phyloP scores from a whole-genome alignment of 1,140 invertebrate genomes.

The Drosophila orosa region DNA sequence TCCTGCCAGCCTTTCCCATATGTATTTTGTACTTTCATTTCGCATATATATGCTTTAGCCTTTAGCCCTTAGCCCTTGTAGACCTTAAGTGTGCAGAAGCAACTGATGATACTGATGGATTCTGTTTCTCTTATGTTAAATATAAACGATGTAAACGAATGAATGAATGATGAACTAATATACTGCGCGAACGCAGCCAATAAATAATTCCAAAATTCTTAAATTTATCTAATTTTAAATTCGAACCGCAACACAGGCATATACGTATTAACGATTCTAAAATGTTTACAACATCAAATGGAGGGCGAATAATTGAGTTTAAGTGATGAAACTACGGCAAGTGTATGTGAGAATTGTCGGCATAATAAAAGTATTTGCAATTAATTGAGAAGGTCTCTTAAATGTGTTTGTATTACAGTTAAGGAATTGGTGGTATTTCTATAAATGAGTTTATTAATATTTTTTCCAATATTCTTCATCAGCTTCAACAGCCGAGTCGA shows the following conservation, averaged over 20 bases:
- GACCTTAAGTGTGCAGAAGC: constrained; percentile 50
- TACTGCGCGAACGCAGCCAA: constrained; percentile 56
- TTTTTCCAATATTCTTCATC: no score
- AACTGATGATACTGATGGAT: constrained; percentile 47
- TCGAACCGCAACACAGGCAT: constrained; percentile 39
- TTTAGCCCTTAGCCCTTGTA: constrained; percentile 37
- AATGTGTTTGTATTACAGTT: background rate
- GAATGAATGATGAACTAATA: constrained; percentile 53
- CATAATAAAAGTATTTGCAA: constrained; percentile 47
- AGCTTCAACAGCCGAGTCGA: no score
- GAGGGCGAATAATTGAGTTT: constrained; percentile 40
- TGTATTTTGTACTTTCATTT: constrained; percentile 41
- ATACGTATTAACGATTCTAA: constrained; percentile 40
- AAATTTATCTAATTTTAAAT: constrained; percentile 74
- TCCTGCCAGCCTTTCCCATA: constrained; percentile 31
- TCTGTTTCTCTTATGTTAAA: constrained; percentile 52
- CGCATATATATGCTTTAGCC: constrained; percentile 55
- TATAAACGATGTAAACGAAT: constrained; percentile 41
- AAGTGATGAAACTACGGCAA: constrained; percentile 41
- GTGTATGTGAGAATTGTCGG: constrained; percentile 49
- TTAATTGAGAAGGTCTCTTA: background rate
- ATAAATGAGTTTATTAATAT: background rate
- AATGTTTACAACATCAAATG: constrained; percentile 42
- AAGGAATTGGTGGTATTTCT: background rate
- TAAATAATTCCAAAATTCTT: constrained; percentile 77